Base-by-base conservation (phyloP, 2,888 invertebrate genomes). In the Polydrusus cervinus region DNA sequence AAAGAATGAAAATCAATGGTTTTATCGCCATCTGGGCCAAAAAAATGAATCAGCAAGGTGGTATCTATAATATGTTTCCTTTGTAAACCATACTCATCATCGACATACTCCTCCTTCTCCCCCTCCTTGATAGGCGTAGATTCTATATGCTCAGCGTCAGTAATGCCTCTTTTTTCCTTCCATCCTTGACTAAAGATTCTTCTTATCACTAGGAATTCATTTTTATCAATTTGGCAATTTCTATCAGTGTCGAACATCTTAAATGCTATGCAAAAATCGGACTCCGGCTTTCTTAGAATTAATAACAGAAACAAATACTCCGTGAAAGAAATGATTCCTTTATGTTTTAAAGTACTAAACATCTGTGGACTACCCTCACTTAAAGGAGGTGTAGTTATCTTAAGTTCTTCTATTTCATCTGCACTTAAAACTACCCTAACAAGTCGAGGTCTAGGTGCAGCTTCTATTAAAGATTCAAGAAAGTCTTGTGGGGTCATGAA, bases 211-310 rank as follows among this genome's bases (percentile, higher is more conserved):
- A 98, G 92, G 89, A 99, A 99, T 88, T 99, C 99, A 83, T 94
- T 93, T 89, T 97, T 98, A 88, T 99, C 98, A 71, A 99, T 98
- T 84, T 95, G 92, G 86, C 97, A 94, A 89, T 99, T 98, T 76
- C 98, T 98, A 87, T 99, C 98, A 5, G 97, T 97, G 88, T 99
- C 99, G 87, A 99, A 99, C 98, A 99, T 99, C 88, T 98, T 97
- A 89, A 99, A 99, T 1, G 99, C 99, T 84, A 99, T 98, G 80
- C 94, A 92, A 88, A 99, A 99, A 69, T 98, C 98, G 43, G 97
- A 96, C 83, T 96, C 94, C 0, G 99, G 98, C 87, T 99, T 99
- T 83, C 98, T 99, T 78, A 99, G 90, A 83, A 99, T 95, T 43
- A 98, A 98, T 10, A 99, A 91, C 67, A 99, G 91, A 87, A 99